phyloP scores from a whole-genome alignment of 2,113 vertebrate genomes.

The Excalfactoria chinensis region DNA sequence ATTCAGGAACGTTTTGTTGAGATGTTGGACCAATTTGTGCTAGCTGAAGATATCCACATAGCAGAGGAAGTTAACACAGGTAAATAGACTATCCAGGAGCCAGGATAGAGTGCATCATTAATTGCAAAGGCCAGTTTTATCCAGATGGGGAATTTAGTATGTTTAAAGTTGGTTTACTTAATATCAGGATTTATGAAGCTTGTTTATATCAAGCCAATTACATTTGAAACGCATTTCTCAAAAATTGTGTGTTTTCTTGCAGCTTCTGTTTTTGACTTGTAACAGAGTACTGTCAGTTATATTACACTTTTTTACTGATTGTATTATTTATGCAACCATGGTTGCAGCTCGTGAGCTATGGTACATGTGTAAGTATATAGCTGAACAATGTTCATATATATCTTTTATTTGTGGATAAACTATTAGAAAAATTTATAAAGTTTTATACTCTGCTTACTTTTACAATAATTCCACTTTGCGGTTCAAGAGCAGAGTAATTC shows the following conservation, averaged over 20 bases:
- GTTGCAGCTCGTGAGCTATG: background rate
- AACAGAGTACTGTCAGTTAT: background rate
- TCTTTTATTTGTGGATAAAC: background rate
- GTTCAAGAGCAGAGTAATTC: background rate
- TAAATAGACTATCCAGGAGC: slow-evolving; percentile 53
- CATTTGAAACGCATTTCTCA: background rate
- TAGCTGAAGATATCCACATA: slow-evolving; percentile 73
- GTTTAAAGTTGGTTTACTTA: background rate
- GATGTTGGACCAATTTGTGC: slow-evolving; percentile 78
- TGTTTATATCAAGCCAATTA: background rate
- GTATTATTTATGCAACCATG: background rate
- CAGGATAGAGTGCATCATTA: background rate
- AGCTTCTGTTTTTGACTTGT: background rate
- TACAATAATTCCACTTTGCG: background rate
- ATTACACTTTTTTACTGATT: background rate
- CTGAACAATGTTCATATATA: background rate
- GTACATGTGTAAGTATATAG: background rate
- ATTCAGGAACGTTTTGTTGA: slow-evolving; percentile 81
- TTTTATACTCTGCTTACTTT: background rate
- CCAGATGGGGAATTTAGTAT: background rate
- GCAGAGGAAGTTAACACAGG: slow-evolving; percentile 78
- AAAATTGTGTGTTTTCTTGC: background rate
- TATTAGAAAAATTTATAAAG: background rate
- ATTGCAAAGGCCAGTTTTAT: background rate
- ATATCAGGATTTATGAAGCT: background rate